These are phyloP conservation scores for Dryadula phaetusa DNA, from an alignment of 2,888 invertebrate species.

Conservation along the genomic window DNA sequence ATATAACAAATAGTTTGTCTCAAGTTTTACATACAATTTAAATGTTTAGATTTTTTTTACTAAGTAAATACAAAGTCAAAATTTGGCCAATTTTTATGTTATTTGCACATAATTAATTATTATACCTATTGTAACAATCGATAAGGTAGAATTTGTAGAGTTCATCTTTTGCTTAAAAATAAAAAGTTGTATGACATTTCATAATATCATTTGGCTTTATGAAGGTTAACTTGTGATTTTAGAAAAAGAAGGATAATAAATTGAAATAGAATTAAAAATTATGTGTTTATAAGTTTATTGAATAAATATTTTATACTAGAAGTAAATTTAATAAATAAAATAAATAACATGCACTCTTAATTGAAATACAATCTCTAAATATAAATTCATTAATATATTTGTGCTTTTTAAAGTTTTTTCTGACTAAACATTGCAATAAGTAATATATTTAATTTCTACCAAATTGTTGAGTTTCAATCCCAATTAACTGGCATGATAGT, in stretches of 20 bases:
- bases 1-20: too few species aligned
- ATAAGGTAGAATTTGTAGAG: too few species aligned
- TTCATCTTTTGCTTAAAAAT: not conserved
- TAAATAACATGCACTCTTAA: not conserved
- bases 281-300: not conserved
- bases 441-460: constrained; percentile 52
- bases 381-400: constrained; percentile 6
- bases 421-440: not conserved
- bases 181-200: not conserved
- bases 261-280: not conserved
- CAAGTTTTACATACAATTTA: too few species aligned
- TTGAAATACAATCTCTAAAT: not conserved
- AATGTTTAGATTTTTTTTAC: too few species aligned
- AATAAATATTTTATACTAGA: not conserved
- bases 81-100: too few species aligned
- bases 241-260: not conserved
- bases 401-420: constrained; percentile 4
- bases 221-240: not conserved
- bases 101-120: too few species aligned
- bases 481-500: constrained; percentile 86
- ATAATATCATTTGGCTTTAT: not conserved
- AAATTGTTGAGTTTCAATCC: constrained; percentile 61
- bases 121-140: too few species aligned
- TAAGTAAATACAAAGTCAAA: too few species aligned
- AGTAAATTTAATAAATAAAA: not conserved